Percentiles rank a stretch among this genome's conserved stretches.
phyloP scores from a whole-genome alignment of 2,888 invertebrate species.

The Acleris emargana region DNA sequence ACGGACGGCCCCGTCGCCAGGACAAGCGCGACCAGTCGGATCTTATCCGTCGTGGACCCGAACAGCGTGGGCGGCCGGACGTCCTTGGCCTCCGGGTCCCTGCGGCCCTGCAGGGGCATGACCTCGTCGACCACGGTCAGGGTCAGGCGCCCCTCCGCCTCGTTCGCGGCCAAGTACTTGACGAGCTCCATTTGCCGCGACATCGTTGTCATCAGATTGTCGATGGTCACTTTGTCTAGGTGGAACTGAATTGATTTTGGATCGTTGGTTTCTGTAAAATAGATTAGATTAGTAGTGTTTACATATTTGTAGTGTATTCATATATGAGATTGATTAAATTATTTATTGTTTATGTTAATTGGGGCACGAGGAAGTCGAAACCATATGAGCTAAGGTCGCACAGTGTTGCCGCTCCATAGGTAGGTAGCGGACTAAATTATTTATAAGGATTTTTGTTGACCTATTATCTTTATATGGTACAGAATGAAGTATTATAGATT shows the following conservation, averaged over 20 bases:
- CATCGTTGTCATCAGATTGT: conserved; percentile 91
- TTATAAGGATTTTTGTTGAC: too few relatives aligned
- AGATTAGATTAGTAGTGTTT: too few relatives aligned
- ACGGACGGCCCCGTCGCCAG: conserved; percentile 87
- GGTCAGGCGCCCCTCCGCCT: conserved; percentile 78
- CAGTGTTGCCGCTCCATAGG: too few relatives aligned
- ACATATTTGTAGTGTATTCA: too few relatives aligned
- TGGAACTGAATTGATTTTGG: conserved; percentile 86
- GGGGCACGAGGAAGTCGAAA: too few relatives aligned
- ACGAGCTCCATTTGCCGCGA: conserved; percentile 91
- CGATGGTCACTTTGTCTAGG: conserved; percentile 88
- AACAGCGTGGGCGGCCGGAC: conserved; percentile 87
- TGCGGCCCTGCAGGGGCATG: conserved; percentile 57
- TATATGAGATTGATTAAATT: too few relatives aligned
- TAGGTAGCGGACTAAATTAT: too few relatives aligned
- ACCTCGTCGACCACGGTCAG: conserved; percentile 65
- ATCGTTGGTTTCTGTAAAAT: conserved; percentile 68
- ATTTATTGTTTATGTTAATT: too few relatives aligned
- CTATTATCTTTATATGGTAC: too few relatives aligned
- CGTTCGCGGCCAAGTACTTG: conserved; percentile 87
- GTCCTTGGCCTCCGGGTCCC: conserved; percentile 51
- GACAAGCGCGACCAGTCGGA: conserved; percentile 87
- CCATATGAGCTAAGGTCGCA: too few relatives aligned
- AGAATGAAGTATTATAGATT: too few relatives aligned
- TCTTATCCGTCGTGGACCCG: conserved; percentile 87